Base-by-base conservation (phyloP, 2,888 invertebrate genomes). In the Tortrix viridana region DNA sequence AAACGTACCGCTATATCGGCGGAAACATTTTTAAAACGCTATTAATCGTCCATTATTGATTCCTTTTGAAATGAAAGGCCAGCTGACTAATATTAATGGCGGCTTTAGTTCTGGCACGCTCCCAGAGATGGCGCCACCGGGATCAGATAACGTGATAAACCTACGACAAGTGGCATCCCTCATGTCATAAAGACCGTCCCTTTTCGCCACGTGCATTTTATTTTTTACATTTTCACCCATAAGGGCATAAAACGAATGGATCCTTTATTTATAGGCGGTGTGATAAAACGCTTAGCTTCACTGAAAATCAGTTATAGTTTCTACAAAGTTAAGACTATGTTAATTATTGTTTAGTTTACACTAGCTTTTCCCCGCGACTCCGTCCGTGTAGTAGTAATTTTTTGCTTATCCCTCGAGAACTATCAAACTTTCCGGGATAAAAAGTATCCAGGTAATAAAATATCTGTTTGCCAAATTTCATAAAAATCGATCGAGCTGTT, bases 1-100 rank as follows among this genome's bases (percentile, higher is more conserved):
- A 41, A 41, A 41, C 41, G 41, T 41, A 19, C 19, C 50, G 50
- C 50, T 19, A 37, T 37, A 32, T 37, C 50, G 14, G 3, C 20
- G 19, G 38, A 52, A 47, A 60, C 60, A 57, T 62, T 44, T 56
- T 37, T 38, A 50, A 62, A 44, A 49, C 50, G 56, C 56, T 50
- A 62, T 57, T 62, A 62, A 62, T 62, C 62, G 62, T 62, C 50
- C 50, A 52, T 52, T 62, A 62, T 62, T 56, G 62, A 62, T 62
- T 62, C 62, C 62, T 23, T 58, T 63, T 53, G 41, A 53, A 63
- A 52, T 20, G 52, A 46, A 46, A 52, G 47, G 46, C 41, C 58
- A 47, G 53, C 58, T 58, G 63, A 58, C 57, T 57, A 47, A 58
- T 58, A 63, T 63, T 63, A 58, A 63, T 63, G 63, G 63, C 53